Evolutionary conservation across 2,113 vertebrate species (phyloP).

Genomic region (Uria aalge): DNA sequence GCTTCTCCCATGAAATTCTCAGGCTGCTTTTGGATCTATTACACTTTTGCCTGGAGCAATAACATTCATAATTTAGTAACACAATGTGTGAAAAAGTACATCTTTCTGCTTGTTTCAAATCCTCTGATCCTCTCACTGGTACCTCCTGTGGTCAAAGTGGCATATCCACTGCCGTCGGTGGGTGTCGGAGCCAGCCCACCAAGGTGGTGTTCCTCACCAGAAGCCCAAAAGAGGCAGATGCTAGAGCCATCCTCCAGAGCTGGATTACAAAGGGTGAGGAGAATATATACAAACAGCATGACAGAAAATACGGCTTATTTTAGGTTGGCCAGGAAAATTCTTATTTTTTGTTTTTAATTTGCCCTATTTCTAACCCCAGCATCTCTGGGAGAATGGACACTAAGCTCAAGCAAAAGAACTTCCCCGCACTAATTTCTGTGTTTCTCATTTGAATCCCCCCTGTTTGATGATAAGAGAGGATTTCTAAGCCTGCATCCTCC

Average conservation of each 20-base stretch:
- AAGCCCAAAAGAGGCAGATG: neutral
- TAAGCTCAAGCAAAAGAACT: neutral
- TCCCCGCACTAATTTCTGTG: neutral
- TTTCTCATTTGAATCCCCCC: neutral
- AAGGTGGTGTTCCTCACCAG: neutral
- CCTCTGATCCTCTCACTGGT: neutral
- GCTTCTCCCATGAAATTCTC: neutral
- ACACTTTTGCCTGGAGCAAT: neutral
- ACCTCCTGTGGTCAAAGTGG: neutral
- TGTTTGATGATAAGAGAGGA: neutral
- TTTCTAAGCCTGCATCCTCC: neutral
- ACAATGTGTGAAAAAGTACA: neutral
- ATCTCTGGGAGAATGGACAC: neutral
- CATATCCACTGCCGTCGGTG: neutral
- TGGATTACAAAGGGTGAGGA: neutral
- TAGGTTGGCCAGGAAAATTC: neutral
- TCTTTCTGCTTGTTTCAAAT: neutral
- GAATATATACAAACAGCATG: neutral
- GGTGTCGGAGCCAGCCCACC: neutral
- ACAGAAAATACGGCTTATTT: neutral
- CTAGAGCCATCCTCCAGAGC: neutral
- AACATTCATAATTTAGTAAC: neutral
- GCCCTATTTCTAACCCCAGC: neutral
- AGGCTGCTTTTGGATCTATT: neutral
- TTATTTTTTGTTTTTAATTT: neutral